phyloP scores from a whole-genome alignment of 2,113 vertebrate species.

The Oceanodroma tethys region DNA sequence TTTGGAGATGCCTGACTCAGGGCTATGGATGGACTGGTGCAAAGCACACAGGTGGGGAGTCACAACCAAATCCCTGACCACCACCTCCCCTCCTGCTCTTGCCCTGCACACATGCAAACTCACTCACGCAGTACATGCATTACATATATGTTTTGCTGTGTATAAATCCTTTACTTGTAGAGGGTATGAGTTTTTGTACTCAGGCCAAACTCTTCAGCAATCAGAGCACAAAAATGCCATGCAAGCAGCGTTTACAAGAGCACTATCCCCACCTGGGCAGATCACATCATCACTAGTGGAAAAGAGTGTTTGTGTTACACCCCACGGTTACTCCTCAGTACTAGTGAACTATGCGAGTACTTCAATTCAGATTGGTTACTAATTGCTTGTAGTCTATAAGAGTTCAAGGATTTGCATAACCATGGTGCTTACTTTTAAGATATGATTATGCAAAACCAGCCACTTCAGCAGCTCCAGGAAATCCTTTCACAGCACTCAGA shows the following conservation, averaged over 20 bases:
- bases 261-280: neutral
- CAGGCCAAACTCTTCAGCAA: neutral
- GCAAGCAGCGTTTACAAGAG: neutral
- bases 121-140: accelerated
- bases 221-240: neutral
- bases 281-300: neutral
- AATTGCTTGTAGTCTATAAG: neutral
- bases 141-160: neutral
- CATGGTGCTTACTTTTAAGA: neutral
- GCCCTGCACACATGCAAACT: neutral
- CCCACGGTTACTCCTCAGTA: neutral
- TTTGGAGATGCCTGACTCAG: neutral
- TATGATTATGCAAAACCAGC: neutral
- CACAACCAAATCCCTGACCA: neutral
- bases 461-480: neutral
- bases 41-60: neutral
- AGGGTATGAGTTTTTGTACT: neutral
- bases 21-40: neutral
- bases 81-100: neutral
- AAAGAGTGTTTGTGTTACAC: neutral
- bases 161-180: neutral
- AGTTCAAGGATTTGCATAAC: neutral
- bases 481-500: neutral
- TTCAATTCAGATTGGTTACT: neutral
- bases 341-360: neutral